Conservation (phyloP, 2,113 vertebrate species). For the Ivindomyrus marchei region DNA sequence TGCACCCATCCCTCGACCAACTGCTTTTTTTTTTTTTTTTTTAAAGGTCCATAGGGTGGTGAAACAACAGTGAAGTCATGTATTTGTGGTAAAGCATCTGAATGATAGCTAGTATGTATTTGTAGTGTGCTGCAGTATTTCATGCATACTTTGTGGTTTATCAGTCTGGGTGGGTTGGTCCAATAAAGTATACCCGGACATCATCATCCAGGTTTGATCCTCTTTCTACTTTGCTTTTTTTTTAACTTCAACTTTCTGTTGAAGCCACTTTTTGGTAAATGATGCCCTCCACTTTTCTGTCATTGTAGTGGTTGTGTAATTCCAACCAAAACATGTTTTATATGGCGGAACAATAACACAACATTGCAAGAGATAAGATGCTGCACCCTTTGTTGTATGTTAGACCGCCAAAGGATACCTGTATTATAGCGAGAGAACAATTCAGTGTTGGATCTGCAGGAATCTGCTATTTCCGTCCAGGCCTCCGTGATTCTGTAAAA, state of each 20-base stretch:
- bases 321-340: not conserved
- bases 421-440: not conserved
- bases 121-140: not conserved
- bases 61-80: not conserved
- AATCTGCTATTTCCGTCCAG: not conserved
- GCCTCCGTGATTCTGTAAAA: not conserved
- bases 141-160: not conserved
- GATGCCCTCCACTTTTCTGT: not conserved
- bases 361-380: not conserved
- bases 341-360: not conserved
- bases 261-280: not conserved
- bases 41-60: not conserved
- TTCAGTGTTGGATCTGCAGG: not conserved
- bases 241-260: not conserved
- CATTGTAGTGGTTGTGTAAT: not conserved
- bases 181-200: not conserved
- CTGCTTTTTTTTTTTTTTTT: not conserved
- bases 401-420: not conserved
- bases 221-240: not conserved
- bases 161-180: not conserved
- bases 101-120: not conserved
- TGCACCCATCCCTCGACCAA: not conserved
- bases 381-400: not conserved
- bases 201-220: not conserved
- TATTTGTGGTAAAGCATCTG: not conserved